These are phyloP conservation scores for Microtus ochrogaster DNA, from an alignment of 2,113 vertebrate genomes.

Conservation along the genomic window DNA sequence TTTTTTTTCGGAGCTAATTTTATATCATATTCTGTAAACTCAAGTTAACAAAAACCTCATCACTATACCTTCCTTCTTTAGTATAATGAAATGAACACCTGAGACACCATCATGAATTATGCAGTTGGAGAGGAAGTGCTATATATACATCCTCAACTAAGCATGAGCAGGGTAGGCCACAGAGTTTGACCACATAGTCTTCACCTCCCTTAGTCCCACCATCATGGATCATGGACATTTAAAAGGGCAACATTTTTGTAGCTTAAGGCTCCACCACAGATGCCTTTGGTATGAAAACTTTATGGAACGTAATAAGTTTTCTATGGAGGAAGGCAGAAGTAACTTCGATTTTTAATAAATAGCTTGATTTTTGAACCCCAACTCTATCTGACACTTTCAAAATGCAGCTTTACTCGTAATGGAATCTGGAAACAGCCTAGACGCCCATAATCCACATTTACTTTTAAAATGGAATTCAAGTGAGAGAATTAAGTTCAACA, in stretches of 20 bases:
- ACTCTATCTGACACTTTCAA: neutral
- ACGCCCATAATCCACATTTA: neutral
- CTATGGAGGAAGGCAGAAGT: neutral
- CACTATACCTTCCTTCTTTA: neutral
- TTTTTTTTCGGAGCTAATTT: neutral
- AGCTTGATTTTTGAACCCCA: neutral
- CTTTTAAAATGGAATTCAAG: neutral
- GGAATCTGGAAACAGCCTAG: neutral
- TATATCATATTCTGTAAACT: neutral
- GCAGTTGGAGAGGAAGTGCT: too few species aligned
- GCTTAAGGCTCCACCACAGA: constrained; percentile 11
- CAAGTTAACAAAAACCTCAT: neutral
- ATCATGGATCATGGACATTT: neutral
- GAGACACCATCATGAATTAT: neutral
- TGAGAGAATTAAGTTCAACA: neutral
- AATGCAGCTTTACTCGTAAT: neutral
- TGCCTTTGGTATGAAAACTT: constrained; percentile 39
- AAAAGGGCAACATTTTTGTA: neutral
- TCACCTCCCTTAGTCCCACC: neutral
- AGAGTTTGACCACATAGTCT: neutral
- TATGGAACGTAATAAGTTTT: neutral
- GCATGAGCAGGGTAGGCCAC: too few species aligned
- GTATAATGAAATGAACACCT: neutral
- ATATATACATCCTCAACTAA: neutral
- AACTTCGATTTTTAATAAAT: neutral